These are phyloP conservation scores for Hepsetus odoe DNA, from an alignment of 2,113 vertebrate genomes.

Conservation along the genomic window DNA sequence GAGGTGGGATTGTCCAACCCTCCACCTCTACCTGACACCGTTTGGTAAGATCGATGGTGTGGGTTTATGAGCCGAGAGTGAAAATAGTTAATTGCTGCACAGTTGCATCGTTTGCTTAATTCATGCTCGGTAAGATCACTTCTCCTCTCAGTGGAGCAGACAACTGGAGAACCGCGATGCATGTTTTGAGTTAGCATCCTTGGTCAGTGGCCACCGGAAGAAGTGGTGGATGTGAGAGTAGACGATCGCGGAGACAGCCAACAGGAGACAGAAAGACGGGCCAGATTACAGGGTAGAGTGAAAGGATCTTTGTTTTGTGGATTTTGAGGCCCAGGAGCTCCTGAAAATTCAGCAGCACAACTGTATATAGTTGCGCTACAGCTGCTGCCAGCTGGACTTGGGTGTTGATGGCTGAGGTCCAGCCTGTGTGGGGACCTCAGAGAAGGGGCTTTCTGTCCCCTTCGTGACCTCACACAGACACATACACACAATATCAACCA, in stretches of 20 bases:
- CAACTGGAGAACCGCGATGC: not conserved
- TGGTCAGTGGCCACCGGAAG: conserved; percentile 7
- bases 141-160: not conserved
- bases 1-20: too few relatives aligned
- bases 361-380: conserved; percentile 60
- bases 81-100: too few relatives aligned
- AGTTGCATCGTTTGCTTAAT: too few relatives aligned
- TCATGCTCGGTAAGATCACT: too few relatives aligned
- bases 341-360: conserved; percentile 50
- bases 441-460: not conserved
- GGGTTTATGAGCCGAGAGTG: too few relatives aligned
- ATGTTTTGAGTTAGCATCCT: conserved; percentile 14
- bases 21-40: too few relatives aligned
- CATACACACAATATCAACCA: not conserved
- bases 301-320: not conserved
- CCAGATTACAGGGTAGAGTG: not conserved
- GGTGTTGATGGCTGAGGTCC: conserved; percentile 54
- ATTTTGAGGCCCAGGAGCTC: conserved; percentile 31
- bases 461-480: not conserved
- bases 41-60: too few relatives aligned
- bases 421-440: conserved; percentile 27
- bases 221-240: not conserved
- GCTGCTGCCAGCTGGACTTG: conserved; percentile 66
- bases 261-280: not conserved
- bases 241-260: not conserved